Evolutionary conservation across 2,888 invertebrate genomes (phyloP).

Genomic region (Acronicta aceris): DNA sequence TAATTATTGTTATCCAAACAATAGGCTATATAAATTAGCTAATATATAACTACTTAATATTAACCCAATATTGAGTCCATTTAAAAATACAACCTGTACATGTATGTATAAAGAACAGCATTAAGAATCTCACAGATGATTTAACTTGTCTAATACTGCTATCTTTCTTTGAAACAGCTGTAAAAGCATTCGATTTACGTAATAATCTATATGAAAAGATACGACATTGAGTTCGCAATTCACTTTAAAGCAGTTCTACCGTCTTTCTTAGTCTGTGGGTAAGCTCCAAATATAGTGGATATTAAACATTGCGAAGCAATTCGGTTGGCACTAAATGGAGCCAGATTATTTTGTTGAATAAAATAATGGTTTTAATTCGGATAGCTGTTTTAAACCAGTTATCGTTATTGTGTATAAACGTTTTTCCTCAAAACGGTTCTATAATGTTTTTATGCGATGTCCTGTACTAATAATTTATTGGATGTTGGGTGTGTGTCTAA

Average conservation of each 20-base stretch:
- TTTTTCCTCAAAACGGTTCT: too few relatives aligned
- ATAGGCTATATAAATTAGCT: too few relatives aligned
- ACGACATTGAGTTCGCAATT: constrained; percentile 34
- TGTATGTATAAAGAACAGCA: constrained; percentile 10
- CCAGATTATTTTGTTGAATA: constrained; percentile 27
- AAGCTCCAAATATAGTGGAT: constrained; percentile 64
- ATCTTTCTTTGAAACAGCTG: constrained; percentile 8
- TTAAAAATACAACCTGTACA: not conserved
- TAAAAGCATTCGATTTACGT: constrained; percentile 12
- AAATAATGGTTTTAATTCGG: not conserved
- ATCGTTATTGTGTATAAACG: not conserved
- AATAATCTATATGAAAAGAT: constrained; percentile 12
- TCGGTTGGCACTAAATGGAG: constrained; percentile 27
- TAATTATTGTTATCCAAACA: too few relatives aligned
- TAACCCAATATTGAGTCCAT: too few relatives aligned
- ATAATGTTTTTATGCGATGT: too few relatives aligned
- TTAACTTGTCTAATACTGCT: not conserved
- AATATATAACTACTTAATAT: too few relatives aligned
- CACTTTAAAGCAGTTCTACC: constrained; percentile 30
- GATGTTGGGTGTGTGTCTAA: too few relatives aligned
- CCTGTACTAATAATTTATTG: too few relatives aligned
- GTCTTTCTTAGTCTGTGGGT: constrained; percentile 39
- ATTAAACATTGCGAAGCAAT: constrained; percentile 53
- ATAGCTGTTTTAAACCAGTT: not conserved
- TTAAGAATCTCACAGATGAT: not conserved